Evolutionary conservation across 2,888 invertebrate species (phyloP).

Genomic region (Notocelia uddmanniana): DNA sequence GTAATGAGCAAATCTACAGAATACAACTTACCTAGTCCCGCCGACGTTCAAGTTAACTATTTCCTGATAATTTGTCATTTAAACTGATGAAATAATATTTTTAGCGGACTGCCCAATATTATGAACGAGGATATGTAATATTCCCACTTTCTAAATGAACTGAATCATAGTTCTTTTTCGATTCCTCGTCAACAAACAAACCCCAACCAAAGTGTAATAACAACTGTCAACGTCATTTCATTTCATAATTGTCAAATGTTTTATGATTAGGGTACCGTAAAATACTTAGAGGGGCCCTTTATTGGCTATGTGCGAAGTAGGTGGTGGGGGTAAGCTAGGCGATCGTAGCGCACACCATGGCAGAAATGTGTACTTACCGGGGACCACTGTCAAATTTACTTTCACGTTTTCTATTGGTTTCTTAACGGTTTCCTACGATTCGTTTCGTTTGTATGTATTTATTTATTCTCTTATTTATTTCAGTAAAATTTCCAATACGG

Average conservation of each 20-base stretch:
- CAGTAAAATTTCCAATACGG: no score
- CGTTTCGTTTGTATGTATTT: no score
- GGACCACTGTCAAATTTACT: no score
- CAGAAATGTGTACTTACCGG: no score
- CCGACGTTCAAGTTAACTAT: conserved; percentile 98
- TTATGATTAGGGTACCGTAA: conserved; percentile 19
- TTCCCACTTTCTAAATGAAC: conserved; percentile 42
- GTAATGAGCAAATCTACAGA: conserved; percentile 49
- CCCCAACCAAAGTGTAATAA: conserved; percentile 14
- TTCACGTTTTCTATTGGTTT: no score
- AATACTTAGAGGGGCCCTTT: no score
- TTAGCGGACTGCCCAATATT: conserved; percentile 29
- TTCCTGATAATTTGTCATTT: conserved; percentile 82
- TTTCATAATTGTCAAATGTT: neutral
- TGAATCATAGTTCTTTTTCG: conserved; percentile 37
- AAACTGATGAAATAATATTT: conserved; percentile 41
- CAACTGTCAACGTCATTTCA: conserved; percentile 42
- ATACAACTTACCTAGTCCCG: conserved; percentile 91
- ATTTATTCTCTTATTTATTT: no score
- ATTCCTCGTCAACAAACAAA: conserved; percentile 45
- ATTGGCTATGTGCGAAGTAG: no score
- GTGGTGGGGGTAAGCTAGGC: no score
- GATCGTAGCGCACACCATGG: no score
- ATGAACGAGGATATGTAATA: conserved; percentile 29
- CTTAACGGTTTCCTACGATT: no score